A percentile compares a stretch with the other conserved stretches of the same genome.
phyloP scores from a whole-genome alignment of 2,113 vertebrate species.

The Nycticorax nycticorax region DNA sequence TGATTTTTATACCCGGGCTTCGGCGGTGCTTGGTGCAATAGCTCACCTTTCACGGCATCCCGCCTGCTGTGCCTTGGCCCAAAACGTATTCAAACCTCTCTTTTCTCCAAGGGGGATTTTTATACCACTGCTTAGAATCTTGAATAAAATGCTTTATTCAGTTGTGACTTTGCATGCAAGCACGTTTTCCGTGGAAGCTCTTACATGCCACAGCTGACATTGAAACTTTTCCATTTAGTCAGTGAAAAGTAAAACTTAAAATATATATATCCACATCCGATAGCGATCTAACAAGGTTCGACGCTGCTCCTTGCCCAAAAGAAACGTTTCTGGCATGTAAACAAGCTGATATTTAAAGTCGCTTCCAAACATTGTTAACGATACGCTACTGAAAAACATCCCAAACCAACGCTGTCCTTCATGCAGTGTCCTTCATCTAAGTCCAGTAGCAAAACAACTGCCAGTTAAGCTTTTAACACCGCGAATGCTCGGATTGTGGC shows the following conservation, averaged over 20 bases:
- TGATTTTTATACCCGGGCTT: conserved; percentile 36
- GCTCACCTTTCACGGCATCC: conserved; percentile 8
- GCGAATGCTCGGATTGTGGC: conserved; percentile 35
- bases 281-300: background rate
- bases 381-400: background rate
- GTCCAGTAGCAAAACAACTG: conserved; percentile 35
- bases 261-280: background rate
- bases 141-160: conserved; percentile 36
- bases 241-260: background rate
- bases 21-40: background rate
- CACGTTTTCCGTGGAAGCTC: background rate
- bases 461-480: conserved; percentile 32
- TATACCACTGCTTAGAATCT: background rate
- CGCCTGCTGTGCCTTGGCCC: conserved; percentile 28
- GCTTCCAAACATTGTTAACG: conserved; percentile 1
- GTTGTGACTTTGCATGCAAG: background rate
- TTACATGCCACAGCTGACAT: background rate
- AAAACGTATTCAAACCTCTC: conserved; percentile 17
- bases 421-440: conserved; percentile 34
- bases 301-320: background rate
- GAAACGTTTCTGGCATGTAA: conserved; percentile 45
- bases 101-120: conserved; percentile 33
- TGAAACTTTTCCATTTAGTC: background rate
- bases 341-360: conserved; percentile 33
- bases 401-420: conserved; percentile 31